Base-by-base conservation (phyloP, 30 jellyfish, hydroid and myxozoan species). In the Calvadosia cruxmelitensis region DNA sequence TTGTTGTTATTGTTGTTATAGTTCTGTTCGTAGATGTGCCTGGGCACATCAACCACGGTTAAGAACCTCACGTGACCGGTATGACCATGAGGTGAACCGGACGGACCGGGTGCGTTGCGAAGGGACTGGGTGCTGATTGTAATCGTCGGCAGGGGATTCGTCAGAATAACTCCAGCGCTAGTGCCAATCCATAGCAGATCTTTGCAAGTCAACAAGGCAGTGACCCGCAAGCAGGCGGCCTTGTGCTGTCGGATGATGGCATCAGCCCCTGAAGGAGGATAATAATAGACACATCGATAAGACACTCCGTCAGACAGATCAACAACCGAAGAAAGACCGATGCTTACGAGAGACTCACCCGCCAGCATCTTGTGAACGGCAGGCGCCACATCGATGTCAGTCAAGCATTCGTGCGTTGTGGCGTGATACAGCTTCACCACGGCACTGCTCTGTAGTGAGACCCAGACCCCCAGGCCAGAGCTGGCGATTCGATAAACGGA, bases 31-130 rank as follows among this genome's bases (percentile, higher is more conserved):
- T 53, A 91, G 66, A 67, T 81, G 1, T 88, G 70, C 62, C 78
- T 91, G 28, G 95, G 94, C 50, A 91, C 99, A 53, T 91, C 99
- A n/a, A 91, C 99, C n/a, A 86, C 70, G 3, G 99, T 91, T 50
- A 91, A 74, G 53, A 91, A 91, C 48, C 99, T 92, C 36, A 91
- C 99, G 53, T 91, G 99, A 20, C 99, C 99, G 27, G 99, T 91
- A 69, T 91, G 99, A 27, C 99, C 99, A 52, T 91, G 95, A 1
- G 99, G 99, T 69, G 99, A 91, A 24, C 99, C 99, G 0, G 92
- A 79, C 29, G 99, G 99, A 2, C 94, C 94, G 13, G 93, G 94
- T 48, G 86, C 82, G 52, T 78, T 78, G 24, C 94, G 69, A 23
- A 91, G 53, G 30, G 91, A 93, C 24, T 78, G 75, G 34, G 95